Evolutionary conservation across 2,888 invertebrate species (phyloP).

Genomic region (Sphecodes monilicornis): DNA sequence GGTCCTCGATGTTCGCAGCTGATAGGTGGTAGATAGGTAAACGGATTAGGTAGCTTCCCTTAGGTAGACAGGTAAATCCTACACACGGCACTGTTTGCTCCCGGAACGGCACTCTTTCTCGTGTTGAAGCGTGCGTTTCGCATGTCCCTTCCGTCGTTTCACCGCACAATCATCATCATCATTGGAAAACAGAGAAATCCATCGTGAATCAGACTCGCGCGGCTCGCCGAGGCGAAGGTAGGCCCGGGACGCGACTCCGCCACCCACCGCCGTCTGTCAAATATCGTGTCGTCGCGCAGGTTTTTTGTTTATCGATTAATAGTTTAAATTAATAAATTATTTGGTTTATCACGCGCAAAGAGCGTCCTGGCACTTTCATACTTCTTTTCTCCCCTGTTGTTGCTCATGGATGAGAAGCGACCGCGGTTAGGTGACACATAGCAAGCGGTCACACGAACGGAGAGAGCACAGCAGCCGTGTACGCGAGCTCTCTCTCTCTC

Average conservation of each 20-base stretch:
- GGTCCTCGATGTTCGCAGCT: not conserved
- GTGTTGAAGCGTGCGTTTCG: conserved; percentile 30
- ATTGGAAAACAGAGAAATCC: conserved; percentile 20
- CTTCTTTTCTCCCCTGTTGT: not conserved
- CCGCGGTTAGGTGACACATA: not conserved
- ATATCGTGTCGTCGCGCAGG: conserved; percentile 59
- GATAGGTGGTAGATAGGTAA: conserved; percentile 56
- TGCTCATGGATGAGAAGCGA: not conserved
- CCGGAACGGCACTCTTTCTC: conserved; percentile 29
- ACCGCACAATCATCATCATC: conserved; percentile 16
- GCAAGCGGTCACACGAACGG: not conserved
- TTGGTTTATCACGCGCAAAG: conserved; percentile 84
- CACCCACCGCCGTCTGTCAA: not conserved
- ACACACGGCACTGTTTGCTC: conserved; percentile 40
- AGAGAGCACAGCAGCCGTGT: not conserved
- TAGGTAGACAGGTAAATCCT: conserved; percentile 51
- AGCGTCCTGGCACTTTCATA: conserved; percentile 83
- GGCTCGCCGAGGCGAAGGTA: not conserved
- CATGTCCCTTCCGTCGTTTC: conserved; percentile 16
- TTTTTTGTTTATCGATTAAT: conserved; percentile 67
- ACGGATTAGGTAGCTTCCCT: conserved; percentile 41
- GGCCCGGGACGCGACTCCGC: conserved; percentile 6
- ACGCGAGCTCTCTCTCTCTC: not conserved
- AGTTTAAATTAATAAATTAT: conserved; percentile 84
- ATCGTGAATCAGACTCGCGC: not conserved